phyloP scores from a whole-genome alignment of 92 coral and sea anemone genomes.

The Nematostella vectensis region DNA sequence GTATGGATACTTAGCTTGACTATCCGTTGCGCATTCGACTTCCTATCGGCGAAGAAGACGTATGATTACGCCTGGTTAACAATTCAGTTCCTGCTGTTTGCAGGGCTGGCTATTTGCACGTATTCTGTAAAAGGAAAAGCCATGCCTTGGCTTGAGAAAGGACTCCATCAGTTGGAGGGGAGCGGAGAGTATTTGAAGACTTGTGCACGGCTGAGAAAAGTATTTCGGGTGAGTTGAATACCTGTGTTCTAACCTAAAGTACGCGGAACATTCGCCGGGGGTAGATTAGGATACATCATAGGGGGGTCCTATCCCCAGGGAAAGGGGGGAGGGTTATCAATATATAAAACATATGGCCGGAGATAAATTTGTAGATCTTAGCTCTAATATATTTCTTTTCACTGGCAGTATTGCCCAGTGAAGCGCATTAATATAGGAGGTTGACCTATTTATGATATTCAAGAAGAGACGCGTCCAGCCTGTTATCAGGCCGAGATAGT shows the following conservation, averaged over 20 bases:
- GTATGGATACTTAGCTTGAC: constrained; percentile 15
- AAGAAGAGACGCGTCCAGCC: too few relatives aligned
- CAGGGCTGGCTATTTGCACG: constrained; percentile 43
- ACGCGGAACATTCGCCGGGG: too few relatives aligned
- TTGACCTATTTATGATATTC: too few relatives aligned
- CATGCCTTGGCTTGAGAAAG: constrained; percentile 74
- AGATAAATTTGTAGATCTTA: too few relatives aligned
- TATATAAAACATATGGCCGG: background rate
- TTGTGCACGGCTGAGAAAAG: constrained; percentile 40
- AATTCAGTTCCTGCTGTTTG: constrained; percentile 35
- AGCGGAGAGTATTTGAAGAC: constrained; percentile 46
- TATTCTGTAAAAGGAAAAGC: constrained; percentile 36
- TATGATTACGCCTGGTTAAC: constrained; percentile 77
- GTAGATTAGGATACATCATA: too few relatives aligned
- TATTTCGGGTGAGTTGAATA: constrained; percentile 45
- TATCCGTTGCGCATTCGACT: constrained; percentile 45
- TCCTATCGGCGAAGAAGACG: constrained; percentile 47
- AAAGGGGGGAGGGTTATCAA: background rate
- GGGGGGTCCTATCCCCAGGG: too few relatives aligned
- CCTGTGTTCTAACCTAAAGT: background rate
- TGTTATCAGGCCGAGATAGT: too few relatives aligned
- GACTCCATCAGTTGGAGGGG: constrained; percentile 40
- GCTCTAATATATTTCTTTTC: too few relatives aligned
- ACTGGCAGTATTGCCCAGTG: too few relatives aligned
- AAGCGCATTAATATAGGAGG: too few relatives aligned